These are phyloP conservation scores for Euborellia annulipes DNA, from an alignment of 1,140 invertebrate genomes.

Conservation along the genomic window DNA sequence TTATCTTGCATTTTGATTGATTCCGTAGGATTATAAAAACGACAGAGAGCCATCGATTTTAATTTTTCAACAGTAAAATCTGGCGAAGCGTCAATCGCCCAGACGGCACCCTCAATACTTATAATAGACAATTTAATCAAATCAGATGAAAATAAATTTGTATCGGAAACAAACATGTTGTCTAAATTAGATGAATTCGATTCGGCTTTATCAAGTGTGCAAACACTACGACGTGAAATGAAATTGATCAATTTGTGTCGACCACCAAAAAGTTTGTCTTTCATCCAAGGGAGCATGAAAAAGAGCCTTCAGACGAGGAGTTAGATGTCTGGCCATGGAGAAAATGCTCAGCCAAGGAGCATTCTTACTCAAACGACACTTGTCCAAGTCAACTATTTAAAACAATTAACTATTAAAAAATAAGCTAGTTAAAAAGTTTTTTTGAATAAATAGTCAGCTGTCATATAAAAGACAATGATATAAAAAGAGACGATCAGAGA, in stretches of 20 bases:
- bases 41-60: constrained; percentile 26
- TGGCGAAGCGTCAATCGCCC: constrained; percentile 18
- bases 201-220: constrained; percentile 8
- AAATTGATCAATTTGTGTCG: constrained; percentile 27
- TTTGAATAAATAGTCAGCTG: too few species aligned
- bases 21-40: constrained; percentile 26
- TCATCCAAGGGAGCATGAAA: constrained; percentile 31
- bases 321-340: too few species aligned
- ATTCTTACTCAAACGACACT: too few species aligned
- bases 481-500: too few species aligned
- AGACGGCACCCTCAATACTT: constrained; percentile 25
- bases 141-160: constrained; percentile 15
- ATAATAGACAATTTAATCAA: constrained; percentile 10
- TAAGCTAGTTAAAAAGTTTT: too few species aligned
- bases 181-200: constrained; percentile 7
- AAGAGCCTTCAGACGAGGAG: too few species aligned
- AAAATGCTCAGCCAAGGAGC: too few species aligned
- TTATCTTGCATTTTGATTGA: constrained; percentile 17
- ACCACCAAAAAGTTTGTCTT: constrained; percentile 25
- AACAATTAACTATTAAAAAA: too few species aligned
- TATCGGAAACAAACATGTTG: constrained; percentile 25
- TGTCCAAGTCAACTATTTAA: too few species aligned
- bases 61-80: constrained; percentile 26
- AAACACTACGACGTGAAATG: constrained; percentile 19
- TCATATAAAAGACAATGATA: too few species aligned